Evolutionary conservation across 2,113 vertebrate species (phyloP), one percentile per base, ranked within the genome.

Genomic region (Dasyornis broadbenti): DNA sequence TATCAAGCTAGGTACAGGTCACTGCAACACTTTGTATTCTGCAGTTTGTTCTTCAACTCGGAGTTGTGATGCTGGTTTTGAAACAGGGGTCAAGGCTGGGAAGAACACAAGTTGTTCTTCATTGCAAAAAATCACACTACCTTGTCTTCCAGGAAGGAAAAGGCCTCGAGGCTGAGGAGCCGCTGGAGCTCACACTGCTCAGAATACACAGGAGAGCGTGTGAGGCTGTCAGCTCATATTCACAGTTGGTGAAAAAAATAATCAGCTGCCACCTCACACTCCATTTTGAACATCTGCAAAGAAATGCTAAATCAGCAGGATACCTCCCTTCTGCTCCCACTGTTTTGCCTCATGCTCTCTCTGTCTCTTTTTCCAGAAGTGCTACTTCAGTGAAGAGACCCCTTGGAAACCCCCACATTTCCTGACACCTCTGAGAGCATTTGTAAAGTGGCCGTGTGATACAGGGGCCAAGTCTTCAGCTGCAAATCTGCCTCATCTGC

Each of bases 241-340:
- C 90, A 81, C 86, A 49, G 54, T 73, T 13, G 11, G 15, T 54
- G 64, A 47, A 35, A 86, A 87, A 83, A 64, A 42, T 2, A 42
- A 79, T 39, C 78, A 77, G 87, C 47, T 92, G 33, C 33, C 71
- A 94, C 59, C 61, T 65, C 79, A n/a, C 66, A n/a, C 40, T 80
- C 42, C 19, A 6, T 42, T 77, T 18, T 40, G 50, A 92, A 87
- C 66, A 95, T 37, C 87, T 95, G 91, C 75, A 92, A 82, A 73
- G 50, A 90, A 95, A 88, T 59, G 81, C 78, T 53, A 91, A 44
- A 59, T 33, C 82, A 91, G 92, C 94, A 85, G 92, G 71, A 71
- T 21, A 47, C 27, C 42, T 89, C 87, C 66, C 63, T 86, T 47
- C 76, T 72, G 57, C 75, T 90, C 17, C 23, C 82, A 64, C 28